Base-by-base conservation (phyloP, 2,888 invertebrate species). In the Drosophila rellima region DNA sequence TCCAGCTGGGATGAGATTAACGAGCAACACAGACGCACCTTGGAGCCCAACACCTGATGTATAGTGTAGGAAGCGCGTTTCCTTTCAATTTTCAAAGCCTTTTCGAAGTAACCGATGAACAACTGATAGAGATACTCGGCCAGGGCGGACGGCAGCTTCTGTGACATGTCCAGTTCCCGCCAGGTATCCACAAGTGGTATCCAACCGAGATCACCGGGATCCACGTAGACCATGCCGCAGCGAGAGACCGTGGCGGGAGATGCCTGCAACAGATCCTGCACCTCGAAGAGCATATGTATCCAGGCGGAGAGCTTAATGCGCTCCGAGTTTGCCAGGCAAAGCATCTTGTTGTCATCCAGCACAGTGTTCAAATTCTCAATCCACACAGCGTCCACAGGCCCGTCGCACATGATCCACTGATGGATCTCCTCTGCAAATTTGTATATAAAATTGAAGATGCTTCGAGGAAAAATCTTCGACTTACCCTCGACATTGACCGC, bases 311-410 rank as follows among this genome's bases (percentile, higher is more conserved):
- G 94, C 92, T 97, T 97, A 71, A 98, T 98, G 68, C 97, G 94
- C 92, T 97, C 98, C 0, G 97, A 97, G 93, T 98, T 98, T 1
- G 97, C 97, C 37, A 98, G 93, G 84, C 98, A 98, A 37, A 98
- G 92, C 97, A 98, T 97, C 93, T 98, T 98, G 91, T 98, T 98
- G 90, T 98, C 98, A 89, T 98, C 98, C 6, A 98, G 93, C 0
- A 97, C 97, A 0, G 98, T 97, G 92, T 98, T 98, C 95, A 98
- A 95, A 90, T 97, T 98, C 92, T 98, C 98, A 73, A 98, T 98
- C 98, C 98, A 98, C 18, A 97, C 95, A 0, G 98, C 97, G 91
- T 98, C 98, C 0, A 98, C 97, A 0, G 97, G 98, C 0, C 98
- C 98, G 90, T 98, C 98, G 91, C 97, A 97, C 42, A 97, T 95